These are phyloP conservation scores for Apodemus sylvaticus DNA, from an alignment of 2,113 vertebrate species.

Conservation along the genomic window DNA sequence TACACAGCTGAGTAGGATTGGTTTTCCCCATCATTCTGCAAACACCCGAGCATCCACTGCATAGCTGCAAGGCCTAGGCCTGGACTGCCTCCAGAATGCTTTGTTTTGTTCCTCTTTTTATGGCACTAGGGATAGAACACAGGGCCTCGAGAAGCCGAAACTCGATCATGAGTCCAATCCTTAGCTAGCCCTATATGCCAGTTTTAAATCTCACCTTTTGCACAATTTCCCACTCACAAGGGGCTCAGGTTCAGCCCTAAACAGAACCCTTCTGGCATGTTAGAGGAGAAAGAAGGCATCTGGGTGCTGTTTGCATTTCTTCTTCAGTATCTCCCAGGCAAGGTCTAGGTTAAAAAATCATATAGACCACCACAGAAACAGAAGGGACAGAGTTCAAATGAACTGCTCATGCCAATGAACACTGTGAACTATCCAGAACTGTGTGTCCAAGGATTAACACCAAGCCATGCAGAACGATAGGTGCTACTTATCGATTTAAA, in stretches of 20 bases:
- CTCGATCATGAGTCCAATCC: not conserved
- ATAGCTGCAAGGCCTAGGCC: fast-evolving
- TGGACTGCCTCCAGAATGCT: not conserved
- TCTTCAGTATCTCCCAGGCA: not conserved
- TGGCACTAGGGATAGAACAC: not conserved
- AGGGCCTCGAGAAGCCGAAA: not conserved
- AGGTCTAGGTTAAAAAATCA: not conserved
- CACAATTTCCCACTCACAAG: not conserved
- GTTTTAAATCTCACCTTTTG: not conserved
- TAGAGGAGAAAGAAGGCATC: no score
- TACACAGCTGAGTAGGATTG: not conserved
- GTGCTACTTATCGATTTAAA: not conserved
- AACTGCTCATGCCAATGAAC: not conserved
- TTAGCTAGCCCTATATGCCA: no score
- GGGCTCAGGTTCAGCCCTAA: not conserved
- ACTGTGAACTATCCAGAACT: not conserved
- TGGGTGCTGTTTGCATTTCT: not conserved
- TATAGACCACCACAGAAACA: not conserved
- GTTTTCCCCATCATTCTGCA: not conserved
- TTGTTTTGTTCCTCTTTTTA: not conserved
- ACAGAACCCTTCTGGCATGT: not conserved
- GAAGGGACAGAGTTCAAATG: not conserved
- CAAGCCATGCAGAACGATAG: not conserved
- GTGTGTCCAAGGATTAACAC: not conserved
- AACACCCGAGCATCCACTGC: not conserved